Conservation (phyloP, 2,888 invertebrate species). For the Spilosoma lubricipeda region DNA sequence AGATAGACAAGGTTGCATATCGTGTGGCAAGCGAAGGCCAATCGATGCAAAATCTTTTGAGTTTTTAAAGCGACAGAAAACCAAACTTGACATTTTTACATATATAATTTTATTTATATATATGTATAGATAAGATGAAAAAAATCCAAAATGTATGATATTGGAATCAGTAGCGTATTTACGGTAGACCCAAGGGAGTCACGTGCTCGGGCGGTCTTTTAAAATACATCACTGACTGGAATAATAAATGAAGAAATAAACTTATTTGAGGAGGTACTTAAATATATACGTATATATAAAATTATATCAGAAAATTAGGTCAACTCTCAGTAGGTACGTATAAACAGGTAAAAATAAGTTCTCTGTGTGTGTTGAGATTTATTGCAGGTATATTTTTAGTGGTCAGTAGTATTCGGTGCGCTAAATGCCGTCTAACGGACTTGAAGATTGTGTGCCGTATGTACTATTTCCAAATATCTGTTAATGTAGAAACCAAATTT, state of each 20-base stretch:
- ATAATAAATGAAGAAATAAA: not conserved
- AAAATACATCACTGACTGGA: not conserved
- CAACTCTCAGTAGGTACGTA: not conserved
- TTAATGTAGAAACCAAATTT: not conserved
- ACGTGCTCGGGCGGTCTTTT: not conserved
- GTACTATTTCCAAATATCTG: not conserved
- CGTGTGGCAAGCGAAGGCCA: too few relatives aligned
- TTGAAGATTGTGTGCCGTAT: not conserved
- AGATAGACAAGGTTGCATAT: too few relatives aligned
- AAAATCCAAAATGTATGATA: not conserved
- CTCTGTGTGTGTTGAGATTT: too few relatives aligned
- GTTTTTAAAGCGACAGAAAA: too few relatives aligned
- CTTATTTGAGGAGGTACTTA: too few relatives aligned
- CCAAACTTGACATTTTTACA: too few relatives aligned
- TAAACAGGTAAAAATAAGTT: not conserved
- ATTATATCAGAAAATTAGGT: not conserved
- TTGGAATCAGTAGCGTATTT: not conserved
- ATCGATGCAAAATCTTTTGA: too few relatives aligned
- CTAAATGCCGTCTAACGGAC: not conserved
- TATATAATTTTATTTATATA: too few relatives aligned
- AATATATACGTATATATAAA: too few relatives aligned
- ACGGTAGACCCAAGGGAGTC: not conserved
- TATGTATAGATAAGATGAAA: not conserved
- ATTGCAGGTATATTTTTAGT: too few relatives aligned
- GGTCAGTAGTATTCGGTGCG: too few relatives aligned